phyloP scores from a whole-genome alignment of 2,113 vertebrate species.

The Xenus cinereus region DNA sequence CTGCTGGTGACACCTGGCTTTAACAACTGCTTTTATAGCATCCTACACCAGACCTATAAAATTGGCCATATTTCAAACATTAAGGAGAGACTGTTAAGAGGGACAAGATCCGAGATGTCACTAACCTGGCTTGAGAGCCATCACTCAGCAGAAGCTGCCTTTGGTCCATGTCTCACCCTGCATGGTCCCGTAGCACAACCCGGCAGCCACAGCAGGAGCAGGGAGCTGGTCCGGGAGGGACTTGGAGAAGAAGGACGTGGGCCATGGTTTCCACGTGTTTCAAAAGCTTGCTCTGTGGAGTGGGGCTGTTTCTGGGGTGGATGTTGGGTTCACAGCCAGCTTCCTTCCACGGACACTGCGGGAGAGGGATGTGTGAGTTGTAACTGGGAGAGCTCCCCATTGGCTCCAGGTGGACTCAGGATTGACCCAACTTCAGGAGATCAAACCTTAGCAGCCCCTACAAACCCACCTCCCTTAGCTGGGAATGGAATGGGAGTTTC shows the following conservation, averaged over 20 bases:
- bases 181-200: no score
- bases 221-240: neutral
- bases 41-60: neutral
- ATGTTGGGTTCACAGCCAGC: neutral
- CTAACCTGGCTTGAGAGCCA: neutral
- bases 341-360: fast-evolving
- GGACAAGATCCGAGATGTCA: neutral
- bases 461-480: neutral
- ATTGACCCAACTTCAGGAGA: neutral
- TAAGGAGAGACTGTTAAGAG: neutral
- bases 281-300: neutral
- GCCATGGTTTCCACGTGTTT: fast-evolving
- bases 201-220: neutral
- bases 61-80: fast-evolving
- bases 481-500: neutral
- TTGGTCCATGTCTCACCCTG: neutral
- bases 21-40: neutral
- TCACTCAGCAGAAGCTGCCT: neutral
- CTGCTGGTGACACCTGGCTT: neutral
- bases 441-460: neutral
- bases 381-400: neutral
- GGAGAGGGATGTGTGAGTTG: neutral
- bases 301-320: no score
- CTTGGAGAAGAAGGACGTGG: fast-evolving
- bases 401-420: neutral